Conservation (phyloP, 1,140 invertebrate species). For the Trinorchestia longiramus region DNA sequence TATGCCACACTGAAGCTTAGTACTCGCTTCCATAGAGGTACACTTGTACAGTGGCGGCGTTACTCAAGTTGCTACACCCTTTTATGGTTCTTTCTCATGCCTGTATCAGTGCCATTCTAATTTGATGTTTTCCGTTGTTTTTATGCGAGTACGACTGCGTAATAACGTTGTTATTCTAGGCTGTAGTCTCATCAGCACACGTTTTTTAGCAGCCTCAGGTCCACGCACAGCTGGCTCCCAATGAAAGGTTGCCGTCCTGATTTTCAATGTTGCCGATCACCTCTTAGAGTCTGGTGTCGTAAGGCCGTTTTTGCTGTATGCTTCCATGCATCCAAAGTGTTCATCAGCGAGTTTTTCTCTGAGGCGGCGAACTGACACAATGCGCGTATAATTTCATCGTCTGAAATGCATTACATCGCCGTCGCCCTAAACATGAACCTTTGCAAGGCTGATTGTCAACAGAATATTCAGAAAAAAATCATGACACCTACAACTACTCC, state of each 20-base stretch:
- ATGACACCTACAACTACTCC: not conserved
- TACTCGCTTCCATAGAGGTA: not conserved
- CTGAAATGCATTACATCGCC: constrained; percentile 33
- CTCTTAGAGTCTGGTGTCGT: not conserved
- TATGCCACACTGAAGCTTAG: not conserved
- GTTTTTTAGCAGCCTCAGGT: constrained; percentile 18
- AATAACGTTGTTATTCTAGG: constrained; percentile 35
- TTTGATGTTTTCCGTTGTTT: constrained; percentile 45
- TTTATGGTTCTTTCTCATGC: not conserved
- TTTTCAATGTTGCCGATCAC: constrained; percentile 51
- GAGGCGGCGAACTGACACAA: constrained; percentile 12
- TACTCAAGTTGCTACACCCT: not conserved
- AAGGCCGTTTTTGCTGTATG: not conserved
- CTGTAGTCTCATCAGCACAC: not conserved
- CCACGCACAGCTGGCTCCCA: constrained; percentile 20
- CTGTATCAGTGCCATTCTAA: not conserved
- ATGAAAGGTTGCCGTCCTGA: constrained; percentile 48
- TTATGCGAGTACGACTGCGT: not conserved
- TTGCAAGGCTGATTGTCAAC: constrained; percentile 37
- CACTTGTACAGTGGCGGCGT: not conserved
- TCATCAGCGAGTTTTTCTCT: constrained; percentile 37
- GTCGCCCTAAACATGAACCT: not conserved
- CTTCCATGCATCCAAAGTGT: constrained; percentile 17
- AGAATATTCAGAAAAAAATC: not conserved
- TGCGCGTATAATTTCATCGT: not conserved